A percentile compares a stretch with the other conserved stretches of the same genome.
phyloP scores from a whole-genome alignment of 2,888 invertebrate species.

The Drosophila borborema region DNA sequence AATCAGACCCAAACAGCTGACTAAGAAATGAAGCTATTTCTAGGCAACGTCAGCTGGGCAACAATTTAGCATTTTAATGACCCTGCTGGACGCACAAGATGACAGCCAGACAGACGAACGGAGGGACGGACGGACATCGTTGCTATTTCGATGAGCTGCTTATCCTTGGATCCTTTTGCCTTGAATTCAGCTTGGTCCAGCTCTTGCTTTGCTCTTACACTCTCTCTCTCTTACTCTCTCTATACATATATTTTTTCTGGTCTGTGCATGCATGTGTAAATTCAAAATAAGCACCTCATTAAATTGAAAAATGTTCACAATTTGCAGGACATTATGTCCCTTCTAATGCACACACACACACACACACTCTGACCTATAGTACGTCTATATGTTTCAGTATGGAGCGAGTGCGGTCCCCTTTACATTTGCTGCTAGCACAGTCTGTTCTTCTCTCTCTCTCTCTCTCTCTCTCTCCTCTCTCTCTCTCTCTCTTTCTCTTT shows the following conservation, averaged over 20 bases:
- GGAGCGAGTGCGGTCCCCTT: constrained; percentile 21
- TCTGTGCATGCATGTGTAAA: constrained; percentile 70
- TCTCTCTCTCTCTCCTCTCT: neutral
- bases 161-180: constrained; percentile 9
- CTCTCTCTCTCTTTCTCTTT: neutral
- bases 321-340: constrained; percentile 75
- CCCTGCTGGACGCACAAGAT: constrained; percentile 42
- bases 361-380: neutral
- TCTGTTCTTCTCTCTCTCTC: neutral
- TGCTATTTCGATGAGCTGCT: constrained; percentile 45
- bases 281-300: constrained; percentile 82
- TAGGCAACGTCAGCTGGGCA: constrained; percentile 25
- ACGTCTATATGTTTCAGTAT: neutral
- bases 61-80: constrained; percentile 78
- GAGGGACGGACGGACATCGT: neutral
- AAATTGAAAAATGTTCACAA: constrained; percentile 82
- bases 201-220: constrained; percentile 2
- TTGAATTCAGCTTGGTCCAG: constrained; percentile 4
- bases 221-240: neutral
- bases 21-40: constrained; percentile 62
- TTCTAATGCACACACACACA: constrained; percentile 47
- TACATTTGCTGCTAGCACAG: constrained; percentile 21
- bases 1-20: constrained; percentile 39
- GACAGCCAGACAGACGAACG: neutral
- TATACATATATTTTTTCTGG: constrained; percentile 19